Percentiles rank a stretch among this genome's conserved stretches.
Conservation (phyloP, 2,888 invertebrate species). For the Capitulum mitella region DNA sequence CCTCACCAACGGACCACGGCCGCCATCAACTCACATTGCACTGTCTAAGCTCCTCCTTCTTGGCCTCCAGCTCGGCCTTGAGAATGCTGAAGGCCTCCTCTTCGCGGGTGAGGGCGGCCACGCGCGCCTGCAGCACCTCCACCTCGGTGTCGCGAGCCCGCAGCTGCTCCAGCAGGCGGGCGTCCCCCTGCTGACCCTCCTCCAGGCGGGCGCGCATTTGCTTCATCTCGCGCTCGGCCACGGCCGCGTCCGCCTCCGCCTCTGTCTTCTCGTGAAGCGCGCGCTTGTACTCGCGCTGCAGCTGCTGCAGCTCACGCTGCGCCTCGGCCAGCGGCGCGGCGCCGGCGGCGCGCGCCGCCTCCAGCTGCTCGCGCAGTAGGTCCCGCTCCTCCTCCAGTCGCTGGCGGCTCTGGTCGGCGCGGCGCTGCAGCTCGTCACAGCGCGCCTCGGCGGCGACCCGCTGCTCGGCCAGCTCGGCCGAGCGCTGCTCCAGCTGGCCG, state of each 20-base stretch:
- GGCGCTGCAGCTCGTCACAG: no score
- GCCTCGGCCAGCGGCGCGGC: background rate
- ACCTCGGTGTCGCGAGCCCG: background rate
- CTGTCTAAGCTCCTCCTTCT: slow-evolving; percentile 1
- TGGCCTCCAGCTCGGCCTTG: background rate
- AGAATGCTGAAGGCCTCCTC: background rate
- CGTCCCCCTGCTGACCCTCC: background rate
- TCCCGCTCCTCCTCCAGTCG: no score
- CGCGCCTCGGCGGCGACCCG: no score
- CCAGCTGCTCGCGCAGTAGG: no score
- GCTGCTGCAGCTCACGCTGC: background rate
- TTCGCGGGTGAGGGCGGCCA: background rate
- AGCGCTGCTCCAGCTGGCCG: no score
- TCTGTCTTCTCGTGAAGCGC: background rate
- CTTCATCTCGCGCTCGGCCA: background rate
- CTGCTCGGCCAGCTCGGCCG: no score
- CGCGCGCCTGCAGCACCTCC: background rate
- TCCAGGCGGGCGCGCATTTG: background rate
- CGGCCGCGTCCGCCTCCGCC: background rate
- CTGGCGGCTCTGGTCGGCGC: no score
- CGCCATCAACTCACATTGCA: background rate
- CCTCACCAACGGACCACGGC: no score
- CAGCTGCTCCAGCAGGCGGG: background rate
- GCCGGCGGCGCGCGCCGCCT: background rate
- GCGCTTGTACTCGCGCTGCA: background rate